Conservation (phyloP, 2,113 vertebrate genomes). For the Pimephales promelas region DNA sequence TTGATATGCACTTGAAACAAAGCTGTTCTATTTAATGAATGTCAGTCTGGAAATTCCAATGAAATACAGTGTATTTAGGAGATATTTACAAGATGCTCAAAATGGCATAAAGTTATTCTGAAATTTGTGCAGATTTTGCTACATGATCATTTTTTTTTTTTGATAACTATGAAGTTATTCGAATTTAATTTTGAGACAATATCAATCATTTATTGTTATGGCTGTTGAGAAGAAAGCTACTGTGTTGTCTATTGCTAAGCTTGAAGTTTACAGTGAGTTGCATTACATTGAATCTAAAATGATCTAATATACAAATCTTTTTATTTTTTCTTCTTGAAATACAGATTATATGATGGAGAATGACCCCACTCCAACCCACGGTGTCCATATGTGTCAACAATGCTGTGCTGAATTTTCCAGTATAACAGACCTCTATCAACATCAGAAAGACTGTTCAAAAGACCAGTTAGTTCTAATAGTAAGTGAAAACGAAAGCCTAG, state of each 20-base stretch:
- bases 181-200: not conserved
- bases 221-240: not conserved
- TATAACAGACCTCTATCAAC: slow-evolving; percentile 92
- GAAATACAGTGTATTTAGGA: too few species aligned
- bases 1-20: not conserved
- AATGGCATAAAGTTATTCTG: not conserved
- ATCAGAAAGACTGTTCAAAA: slow-evolving; percentile 98
- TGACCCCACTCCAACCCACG: slow-evolving; percentile 85
- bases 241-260: not conserved
- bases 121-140: not conserved
- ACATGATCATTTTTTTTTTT: not conserved
- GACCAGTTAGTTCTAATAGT: slow-evolving; percentile 97
- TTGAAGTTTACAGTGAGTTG: not conserved
- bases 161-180: not conserved
- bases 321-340: slow-evolving; percentile 80
- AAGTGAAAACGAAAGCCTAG: slow-evolving; percentile 83
- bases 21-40: not conserved
- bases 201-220: not conserved
- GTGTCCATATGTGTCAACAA: slow-evolving; percentile 93
- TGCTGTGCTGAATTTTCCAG: slow-evolving; percentile 99
- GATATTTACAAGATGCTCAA: too few species aligned
- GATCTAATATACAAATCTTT: not conserved
- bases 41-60: not conserved
- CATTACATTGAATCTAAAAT: not conserved
- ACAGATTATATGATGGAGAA: slow-evolving; percentile 84